phyloP scores from a whole-genome alignment of 2,888 invertebrate species.

The Cheilosia vulpina region DNA sequence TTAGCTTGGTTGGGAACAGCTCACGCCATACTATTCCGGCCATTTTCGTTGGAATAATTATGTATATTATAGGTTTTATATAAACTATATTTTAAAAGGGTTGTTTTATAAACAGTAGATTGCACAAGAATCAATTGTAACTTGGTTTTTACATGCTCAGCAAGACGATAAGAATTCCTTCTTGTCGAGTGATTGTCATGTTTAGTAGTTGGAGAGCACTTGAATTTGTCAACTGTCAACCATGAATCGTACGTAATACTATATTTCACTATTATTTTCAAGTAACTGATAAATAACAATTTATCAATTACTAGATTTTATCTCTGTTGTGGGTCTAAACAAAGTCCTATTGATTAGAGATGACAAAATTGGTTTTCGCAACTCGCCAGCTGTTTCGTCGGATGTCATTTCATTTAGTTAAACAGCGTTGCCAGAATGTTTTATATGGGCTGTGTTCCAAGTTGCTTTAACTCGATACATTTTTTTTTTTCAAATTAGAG shows the following conservation, averaged over 20 bases:
- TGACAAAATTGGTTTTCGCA: neutral
- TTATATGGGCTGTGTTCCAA: too few species aligned
- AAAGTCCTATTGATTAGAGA: slow-evolving; percentile 20
- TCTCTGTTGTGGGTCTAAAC: neutral
- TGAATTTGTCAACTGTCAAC: neutral
- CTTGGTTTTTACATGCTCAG: neutral
- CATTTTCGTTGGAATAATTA: slow-evolving; percentile 11
- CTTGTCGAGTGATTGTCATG: slow-evolving; percentile 11
- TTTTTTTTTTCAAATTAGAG: too few species aligned
- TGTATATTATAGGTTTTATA: neutral
- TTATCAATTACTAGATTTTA: neutral
- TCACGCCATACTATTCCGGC: slow-evolving; percentile 85
- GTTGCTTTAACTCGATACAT: too few species aligned
- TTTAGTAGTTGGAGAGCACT: neutral
- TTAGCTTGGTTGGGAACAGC: slow-evolving; percentile 93
- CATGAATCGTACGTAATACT: neutral
- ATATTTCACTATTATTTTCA: neutral
- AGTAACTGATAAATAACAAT: neutral
- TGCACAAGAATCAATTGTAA: neutral
- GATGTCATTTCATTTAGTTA: slow-evolving; percentile 3
- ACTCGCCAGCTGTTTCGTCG: slow-evolving; percentile 27
- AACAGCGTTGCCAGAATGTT: slow-evolving; percentile 2
- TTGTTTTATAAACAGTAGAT: neutral
- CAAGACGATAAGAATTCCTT: slow-evolving; percentile 14
- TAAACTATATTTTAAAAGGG: neutral